Evolutionary conservation across 2,797 vertebrate genomes (phyloP).

Genomic region (Telmatherina bonti): DNA sequence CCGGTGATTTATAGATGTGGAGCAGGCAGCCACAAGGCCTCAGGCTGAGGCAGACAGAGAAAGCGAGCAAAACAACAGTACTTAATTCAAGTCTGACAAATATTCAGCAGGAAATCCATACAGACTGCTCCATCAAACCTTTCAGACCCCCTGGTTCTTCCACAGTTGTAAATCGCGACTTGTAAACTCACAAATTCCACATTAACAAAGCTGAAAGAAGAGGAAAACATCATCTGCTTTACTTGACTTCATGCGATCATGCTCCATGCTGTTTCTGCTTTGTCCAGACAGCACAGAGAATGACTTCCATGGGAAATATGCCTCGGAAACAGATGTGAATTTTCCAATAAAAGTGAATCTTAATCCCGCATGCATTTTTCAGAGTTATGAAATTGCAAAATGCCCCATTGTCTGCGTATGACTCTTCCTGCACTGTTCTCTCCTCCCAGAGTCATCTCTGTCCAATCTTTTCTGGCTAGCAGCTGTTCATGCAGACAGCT

Average conservation of each 20-base stretch:
- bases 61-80: slow-evolving; percentile 74
- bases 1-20: slow-evolving; percentile 80
- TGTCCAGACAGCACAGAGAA: slow-evolving; percentile 60
- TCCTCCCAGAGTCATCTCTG: slow-evolving; percentile 57
- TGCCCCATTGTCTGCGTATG: slow-evolving; percentile 67
- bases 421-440: slow-evolving; percentile 73
- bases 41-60: slow-evolving; percentile 61
- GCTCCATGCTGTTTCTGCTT: slow-evolving; percentile 49
- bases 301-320: slow-evolving; percentile 67
- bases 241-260: slow-evolving; percentile 49
- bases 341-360: slow-evolving; percentile 70
- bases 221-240: slow-evolving; percentile 46
- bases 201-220: slow-evolving; percentile 56
- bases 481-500: slow-evolving; percentile 86
- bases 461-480: slow-evolving; percentile 77
- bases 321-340: slow-evolving; percentile 71
- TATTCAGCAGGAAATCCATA: slow-evolving; percentile 75
- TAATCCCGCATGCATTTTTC: slow-evolving; percentile 74
- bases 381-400: slow-evolving; percentile 76
- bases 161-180: slow-evolving; percentile 60
- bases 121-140: slow-evolving; percentile 63
- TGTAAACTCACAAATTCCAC: slow-evolving; percentile 66
- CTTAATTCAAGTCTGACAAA: slow-evolving; percentile 78
- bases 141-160: slow-evolving; percentile 61
- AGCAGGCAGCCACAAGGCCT: slow-evolving; percentile 77